These are phyloP conservation scores for Acropternis orthonyx DNA, from an alignment of 2,797 vertebrate genomes.

Conservation along the genomic window DNA sequence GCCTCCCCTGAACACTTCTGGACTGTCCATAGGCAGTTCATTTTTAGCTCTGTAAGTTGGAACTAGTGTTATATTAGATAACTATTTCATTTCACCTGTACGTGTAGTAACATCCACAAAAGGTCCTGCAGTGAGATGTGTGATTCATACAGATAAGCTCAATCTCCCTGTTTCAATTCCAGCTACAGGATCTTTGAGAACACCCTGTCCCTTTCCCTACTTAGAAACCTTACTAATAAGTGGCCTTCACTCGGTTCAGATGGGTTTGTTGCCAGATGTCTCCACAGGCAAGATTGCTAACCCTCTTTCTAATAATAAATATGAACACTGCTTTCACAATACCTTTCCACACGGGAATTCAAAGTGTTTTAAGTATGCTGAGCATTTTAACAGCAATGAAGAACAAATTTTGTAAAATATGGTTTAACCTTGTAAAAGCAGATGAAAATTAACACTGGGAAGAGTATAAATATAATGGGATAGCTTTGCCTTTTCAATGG, in stretches of 20 bases:
- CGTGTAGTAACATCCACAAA: not conserved
- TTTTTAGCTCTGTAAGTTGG: not conserved
- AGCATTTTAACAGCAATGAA: not conserved
- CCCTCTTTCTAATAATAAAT: conserved; percentile 44
- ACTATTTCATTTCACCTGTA: not conserved
- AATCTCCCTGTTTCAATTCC: not conserved
- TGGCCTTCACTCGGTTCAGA: not conserved
- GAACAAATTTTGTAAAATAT: not conserved
- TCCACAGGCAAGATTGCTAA: conserved; percentile 38
- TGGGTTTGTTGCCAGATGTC: conserved; percentile 45
- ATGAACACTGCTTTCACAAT: conserved; percentile 43
- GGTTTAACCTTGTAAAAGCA: not conserved
- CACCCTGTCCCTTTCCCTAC: conserved; percentile 33
- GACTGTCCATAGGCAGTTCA: not conserved
- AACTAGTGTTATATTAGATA: not conserved
- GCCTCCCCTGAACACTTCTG: not conserved
- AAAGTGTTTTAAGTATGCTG: conserved; percentile 1
- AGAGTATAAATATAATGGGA: not conserved
- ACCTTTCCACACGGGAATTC: conserved; percentile 24
- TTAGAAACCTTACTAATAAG: conserved; percentile 15
- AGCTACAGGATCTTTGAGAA: conserved; percentile 22
- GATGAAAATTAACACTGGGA: not conserved
- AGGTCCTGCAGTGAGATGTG: not conserved
- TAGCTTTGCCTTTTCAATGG: not conserved
- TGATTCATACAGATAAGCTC: not conserved